Conservation (phyloP, 2,797 vertebrate genomes). For the Periophthalmus magnuspinnatus region DNA sequence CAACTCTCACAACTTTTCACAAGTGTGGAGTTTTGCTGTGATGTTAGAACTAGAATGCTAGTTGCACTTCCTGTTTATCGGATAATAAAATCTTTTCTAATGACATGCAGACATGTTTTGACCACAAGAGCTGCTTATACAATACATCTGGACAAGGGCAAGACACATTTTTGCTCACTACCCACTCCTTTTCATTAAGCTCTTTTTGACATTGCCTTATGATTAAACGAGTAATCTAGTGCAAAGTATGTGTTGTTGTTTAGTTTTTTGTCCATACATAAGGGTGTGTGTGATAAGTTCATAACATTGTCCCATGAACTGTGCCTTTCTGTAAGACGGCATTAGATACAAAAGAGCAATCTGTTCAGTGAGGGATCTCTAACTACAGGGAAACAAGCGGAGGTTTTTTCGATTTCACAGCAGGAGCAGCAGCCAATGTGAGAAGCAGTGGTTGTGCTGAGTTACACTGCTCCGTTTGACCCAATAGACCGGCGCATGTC, state of each 20-base stretch:
- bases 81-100: too few species aligned
- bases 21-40: too few species aligned
- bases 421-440: conserved; percentile 3
- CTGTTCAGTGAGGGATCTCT: not conserved
- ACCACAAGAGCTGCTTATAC: too few species aligned
- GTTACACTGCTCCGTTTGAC: not conserved
- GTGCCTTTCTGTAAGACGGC: not conserved
- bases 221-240: too few species aligned
- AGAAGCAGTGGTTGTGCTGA: not conserved
- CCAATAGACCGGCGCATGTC: not conserved
- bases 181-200: not conserved
- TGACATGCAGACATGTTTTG: too few species aligned
- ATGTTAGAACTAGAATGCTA: too few species aligned
- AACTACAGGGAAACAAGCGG: not conserved
- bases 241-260: too few species aligned
- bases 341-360: conserved; percentile 2
- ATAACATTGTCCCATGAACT: not conserved
- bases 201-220: not conserved
- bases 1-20: too few species aligned
- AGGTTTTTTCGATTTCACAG: not conserved
- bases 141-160: too few species aligned
- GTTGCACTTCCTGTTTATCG: too few species aligned
- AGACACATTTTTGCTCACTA: too few species aligned
- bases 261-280: not conserved
- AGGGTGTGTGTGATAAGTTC: not conserved